Evolutionary conservation across 2,797 vertebrate genomes (phyloP), one percentile per base, ranked within the genome.

Genomic region (Labeo calbasu): DNA sequence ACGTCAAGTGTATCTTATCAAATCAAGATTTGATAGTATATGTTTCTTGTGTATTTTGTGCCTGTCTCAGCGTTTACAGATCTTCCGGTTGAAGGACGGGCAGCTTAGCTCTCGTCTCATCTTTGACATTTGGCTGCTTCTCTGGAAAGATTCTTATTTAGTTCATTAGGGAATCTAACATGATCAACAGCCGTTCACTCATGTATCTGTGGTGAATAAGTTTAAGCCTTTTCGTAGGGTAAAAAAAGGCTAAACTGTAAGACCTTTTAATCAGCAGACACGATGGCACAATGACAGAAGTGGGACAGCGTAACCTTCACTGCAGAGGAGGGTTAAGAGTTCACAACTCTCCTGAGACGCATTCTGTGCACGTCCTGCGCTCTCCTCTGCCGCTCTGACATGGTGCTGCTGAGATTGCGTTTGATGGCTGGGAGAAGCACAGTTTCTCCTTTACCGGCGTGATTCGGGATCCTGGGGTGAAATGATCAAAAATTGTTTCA

Each of bases 381-480:
- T 85, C 91, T 87, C 78, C 87, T 93, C 84, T 93, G 93, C 70
- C 92, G 86, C 80, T 94, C 91, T 0, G 91, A 89, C 8, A 66
- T 40, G 40, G 12, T 89, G 80, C 76, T 90, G 51, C 87, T 92
- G 15, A 92, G 72, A 14, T 87, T 92, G 70, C 86, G 89, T 76
- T 91, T 93, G 83, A 94, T 89, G 0, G 93, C 89, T 0, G 93
- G 93, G 25, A 95, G 86, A n/a, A 92, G 73, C 36, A 90, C 87
- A 0, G 86, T 88, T 83, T 93, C 90, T 0, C 85, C 80, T 23
- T 63, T 13, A 0, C 89, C 87, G 12, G 86, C 14, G 0, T 86
- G 89, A 66, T 40, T 73, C 48, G 23, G 36, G 43, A 36, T 68
- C 46, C 86, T 88, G 40, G 14, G 69, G 9, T 12, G 59, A 48